Conservation (phyloP, 2,888 invertebrate species). For the Bimastos eiseni region DNA sequence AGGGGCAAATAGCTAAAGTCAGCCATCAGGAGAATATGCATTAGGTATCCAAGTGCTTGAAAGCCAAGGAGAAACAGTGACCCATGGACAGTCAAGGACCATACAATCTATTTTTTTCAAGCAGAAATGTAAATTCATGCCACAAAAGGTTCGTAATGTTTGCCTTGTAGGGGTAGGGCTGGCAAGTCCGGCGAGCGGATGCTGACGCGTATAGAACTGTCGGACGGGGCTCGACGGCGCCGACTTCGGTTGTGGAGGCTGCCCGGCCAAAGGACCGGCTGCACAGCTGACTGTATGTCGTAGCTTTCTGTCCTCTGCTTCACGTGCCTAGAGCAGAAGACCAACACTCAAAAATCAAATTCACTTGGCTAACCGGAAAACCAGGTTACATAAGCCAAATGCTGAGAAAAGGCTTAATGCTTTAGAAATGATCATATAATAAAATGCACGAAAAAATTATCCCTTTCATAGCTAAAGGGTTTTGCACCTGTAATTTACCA, state of each 20-base stretch:
- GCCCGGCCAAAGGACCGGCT: neutral
- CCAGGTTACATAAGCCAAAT: neutral
- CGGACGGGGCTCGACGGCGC: slow-evolving; percentile 38
- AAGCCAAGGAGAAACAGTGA: neutral
- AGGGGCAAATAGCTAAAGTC: too few species aligned
- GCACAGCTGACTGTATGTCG: neutral
- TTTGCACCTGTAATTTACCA: neutral
- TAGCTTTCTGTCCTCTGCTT: slow-evolving; percentile 13
- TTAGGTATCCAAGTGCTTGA: too few species aligned
- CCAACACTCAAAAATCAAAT: neutral
- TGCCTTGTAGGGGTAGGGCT: slow-evolving; percentile 14
- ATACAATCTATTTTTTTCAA: neutral
- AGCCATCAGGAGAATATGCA: too few species aligned
- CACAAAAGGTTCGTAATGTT: neutral
- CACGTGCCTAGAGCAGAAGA: neutral
- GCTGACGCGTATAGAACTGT: neutral
- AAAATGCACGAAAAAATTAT: too few species aligned
- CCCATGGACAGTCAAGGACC: neutral
- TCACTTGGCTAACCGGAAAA: neutral
- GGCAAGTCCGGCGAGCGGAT: slow-evolving; percentile 20
- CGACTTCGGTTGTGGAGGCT: slow-evolving; percentile 34
- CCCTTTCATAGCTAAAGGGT: too few species aligned
- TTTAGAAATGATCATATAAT: too few species aligned
- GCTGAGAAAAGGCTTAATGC: neutral
- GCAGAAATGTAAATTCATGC: neutral